Conservation (phyloP, 2,113 vertebrate genomes). For the Cyrtonyx montezumae region DNA sequence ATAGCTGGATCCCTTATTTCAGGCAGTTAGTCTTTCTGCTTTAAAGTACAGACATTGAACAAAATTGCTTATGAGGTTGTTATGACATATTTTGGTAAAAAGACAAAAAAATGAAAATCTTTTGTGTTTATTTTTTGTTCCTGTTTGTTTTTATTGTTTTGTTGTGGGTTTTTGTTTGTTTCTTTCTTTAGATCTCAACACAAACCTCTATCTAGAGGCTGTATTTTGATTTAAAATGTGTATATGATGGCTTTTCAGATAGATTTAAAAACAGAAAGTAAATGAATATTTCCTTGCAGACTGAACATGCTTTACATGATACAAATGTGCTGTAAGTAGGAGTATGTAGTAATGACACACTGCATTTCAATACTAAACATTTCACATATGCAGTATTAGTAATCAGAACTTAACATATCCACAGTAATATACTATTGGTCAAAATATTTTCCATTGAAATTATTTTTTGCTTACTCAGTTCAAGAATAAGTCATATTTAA, state of each 20-base stretch:
- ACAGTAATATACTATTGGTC: not conserved
- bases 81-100: not conserved
- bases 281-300: not conserved
- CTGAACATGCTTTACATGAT: fast-evolving
- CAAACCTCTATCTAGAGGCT: not conserved
- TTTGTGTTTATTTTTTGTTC: not conserved
- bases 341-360: not conserved
- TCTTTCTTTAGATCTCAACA: not conserved
- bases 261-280: not conserved
- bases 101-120: not conserved
- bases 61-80: not conserved
- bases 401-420: not conserved
- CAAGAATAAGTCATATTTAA: not conserved
- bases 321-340: not conserved
- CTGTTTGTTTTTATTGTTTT: not conserved
- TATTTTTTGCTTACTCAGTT: not conserved
- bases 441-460: not conserved
- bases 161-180: not conserved
- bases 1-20: not conserved
- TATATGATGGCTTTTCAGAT: not conserved
- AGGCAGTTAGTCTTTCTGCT: not conserved
- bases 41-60: not conserved
- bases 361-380: not conserved
- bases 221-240: not conserved
- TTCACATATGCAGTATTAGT: too few species aligned